Percentiles rank a stretch among this genome's conserved stretches.
phyloP scores from a whole-genome alignment of 1,140 invertebrate species.

The Lepidurus couesii region DNA sequence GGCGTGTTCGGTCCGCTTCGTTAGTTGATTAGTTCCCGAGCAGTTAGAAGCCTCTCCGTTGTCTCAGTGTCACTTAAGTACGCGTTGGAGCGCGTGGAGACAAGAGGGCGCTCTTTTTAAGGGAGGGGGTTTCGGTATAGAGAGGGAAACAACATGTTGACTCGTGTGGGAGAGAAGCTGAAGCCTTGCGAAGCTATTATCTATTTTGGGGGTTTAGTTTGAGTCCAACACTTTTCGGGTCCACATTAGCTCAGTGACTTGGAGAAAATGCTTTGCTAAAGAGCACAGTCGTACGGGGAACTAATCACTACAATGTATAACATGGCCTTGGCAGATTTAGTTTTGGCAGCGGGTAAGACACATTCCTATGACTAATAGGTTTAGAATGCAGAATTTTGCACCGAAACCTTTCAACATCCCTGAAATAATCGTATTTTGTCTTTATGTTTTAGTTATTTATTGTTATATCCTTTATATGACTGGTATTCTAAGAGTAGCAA shows the following conservation, averaged over 20 bases:
- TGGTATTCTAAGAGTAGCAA: no score
- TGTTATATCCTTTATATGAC: no score
- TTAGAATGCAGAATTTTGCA: neutral
- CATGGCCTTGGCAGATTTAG: neutral
- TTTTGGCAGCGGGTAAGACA: neutral
- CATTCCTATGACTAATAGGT: neutral
- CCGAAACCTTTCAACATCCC: no score
- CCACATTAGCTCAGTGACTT: neutral
- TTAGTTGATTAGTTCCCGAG: no score
- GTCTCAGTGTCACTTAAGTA: neutral
- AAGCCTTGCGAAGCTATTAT: slow-evolving; percentile 8
- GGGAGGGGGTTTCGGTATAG: neutral
- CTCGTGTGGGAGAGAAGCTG: neutral
- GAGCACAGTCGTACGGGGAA: neutral
- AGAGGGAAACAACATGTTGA: slow-evolving; percentile 9
- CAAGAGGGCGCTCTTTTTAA: neutral
- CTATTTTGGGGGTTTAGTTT: slow-evolving; percentile 7
- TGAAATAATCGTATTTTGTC: no score
- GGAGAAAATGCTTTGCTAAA: neutral
- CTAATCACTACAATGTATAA: neutral
- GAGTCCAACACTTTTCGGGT: neutral
- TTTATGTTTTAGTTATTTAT: no score
- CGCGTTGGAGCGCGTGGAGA: neutral
- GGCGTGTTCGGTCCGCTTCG: no score
- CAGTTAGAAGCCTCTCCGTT: neutral